phyloP scores from a whole-genome alignment of 1,140 invertebrate species.

The Bathynomus jamesi region DNA sequence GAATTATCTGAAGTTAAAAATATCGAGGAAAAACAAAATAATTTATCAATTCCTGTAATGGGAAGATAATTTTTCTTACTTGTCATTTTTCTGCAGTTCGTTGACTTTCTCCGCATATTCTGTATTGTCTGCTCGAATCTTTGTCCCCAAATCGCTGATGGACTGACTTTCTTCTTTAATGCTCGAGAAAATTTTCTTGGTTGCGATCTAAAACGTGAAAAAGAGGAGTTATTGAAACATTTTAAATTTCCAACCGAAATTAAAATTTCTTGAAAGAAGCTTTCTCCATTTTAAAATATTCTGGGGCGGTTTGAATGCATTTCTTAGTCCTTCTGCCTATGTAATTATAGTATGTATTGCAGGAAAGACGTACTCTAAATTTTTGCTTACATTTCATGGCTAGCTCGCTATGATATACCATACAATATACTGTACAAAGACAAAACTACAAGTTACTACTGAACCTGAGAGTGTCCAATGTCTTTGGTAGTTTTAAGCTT shows the following conservation, averaged over 20 bases:
- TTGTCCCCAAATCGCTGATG: constrained; percentile 52
- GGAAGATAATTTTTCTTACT: constrained; percentile 40
- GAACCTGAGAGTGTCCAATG: constrained; percentile 46
- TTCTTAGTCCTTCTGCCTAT: no score
- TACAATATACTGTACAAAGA: no score
- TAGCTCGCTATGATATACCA: no score
- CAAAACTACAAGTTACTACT: no score
- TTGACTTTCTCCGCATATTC: constrained; percentile 57
- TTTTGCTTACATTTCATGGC: no score
- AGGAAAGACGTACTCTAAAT: no score
- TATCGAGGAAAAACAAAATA: background rate
- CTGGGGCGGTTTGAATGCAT: constrained; percentile 6
- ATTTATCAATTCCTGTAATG: background rate
- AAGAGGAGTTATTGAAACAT: constrained; percentile 5
- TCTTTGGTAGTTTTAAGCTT: constrained; percentile 60
- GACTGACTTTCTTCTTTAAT: constrained; percentile 55
- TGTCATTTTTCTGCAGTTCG: constrained; percentile 57
- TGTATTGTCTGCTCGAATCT: constrained; percentile 55
- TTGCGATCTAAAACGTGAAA: constrained; percentile 40
- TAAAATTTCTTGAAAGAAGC: constrained; percentile 4
- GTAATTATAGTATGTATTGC: no score
- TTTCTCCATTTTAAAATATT: background rate
- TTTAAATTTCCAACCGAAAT: background rate
- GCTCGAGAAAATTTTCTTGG: constrained; percentile 56
- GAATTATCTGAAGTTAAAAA: background rate